phyloP scores from a whole-genome alignment of 1,140 invertebrate species.

The Drosophila athabasca region DNA sequence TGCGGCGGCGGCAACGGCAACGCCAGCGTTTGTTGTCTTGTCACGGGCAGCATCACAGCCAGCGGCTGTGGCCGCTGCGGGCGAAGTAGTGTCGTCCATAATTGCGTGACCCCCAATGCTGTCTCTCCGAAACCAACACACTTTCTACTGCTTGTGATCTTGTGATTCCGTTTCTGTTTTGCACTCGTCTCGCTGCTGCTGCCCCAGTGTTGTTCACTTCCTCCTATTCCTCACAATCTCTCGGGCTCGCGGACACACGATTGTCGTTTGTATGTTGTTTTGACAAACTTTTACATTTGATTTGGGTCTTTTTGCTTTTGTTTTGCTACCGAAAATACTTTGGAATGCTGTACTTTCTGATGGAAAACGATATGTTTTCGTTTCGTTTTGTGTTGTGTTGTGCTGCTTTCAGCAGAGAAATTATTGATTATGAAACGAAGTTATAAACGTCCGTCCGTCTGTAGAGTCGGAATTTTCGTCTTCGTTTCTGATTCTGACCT shows the following conservation, averaged over 20 bases:
- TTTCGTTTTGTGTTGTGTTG: slow-evolving; percentile 32
- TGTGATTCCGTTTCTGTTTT: too few species aligned
- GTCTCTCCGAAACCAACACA: slow-evolving; percentile 4
- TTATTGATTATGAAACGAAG: slow-evolving; percentile 76
- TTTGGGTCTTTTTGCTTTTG: slow-evolving; percentile 10
- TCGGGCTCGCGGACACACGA: too few species aligned
- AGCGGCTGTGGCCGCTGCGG: slow-evolving; percentile 65
- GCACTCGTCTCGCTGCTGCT: not conserved
- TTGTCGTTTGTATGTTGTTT: not conserved
- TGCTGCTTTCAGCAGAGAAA: slow-evolving; percentile 31
- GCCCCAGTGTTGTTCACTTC: not conserved
- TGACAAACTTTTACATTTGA: slow-evolving; percentile 43
- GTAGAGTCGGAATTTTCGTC: slow-evolving; percentile 27
- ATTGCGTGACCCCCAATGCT: slow-evolving; percentile 20
- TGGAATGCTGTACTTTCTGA: slow-evolving; percentile 15
- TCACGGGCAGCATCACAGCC: slow-evolving; percentile 69
- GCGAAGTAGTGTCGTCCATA: slow-evolving; percentile 69
- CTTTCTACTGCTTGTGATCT: slow-evolving; percentile 47
- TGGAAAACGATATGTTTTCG: slow-evolving; percentile 32
- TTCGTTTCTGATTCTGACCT: slow-evolving; percentile 28
- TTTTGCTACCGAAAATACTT: slow-evolving; percentile 5
- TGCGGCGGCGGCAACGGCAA: not conserved
- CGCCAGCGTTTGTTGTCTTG: slow-evolving; percentile 37
- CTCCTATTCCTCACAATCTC: not conserved
- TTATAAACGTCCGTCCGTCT: slow-evolving; percentile 47